A percentile compares a stretch with the other conserved stretches of the same genome.
These are phyloP conservation scores for Rhombomys opimus DNA, from an alignment of 2,113 vertebrate genomes.

Conservation along the genomic window DNA sequence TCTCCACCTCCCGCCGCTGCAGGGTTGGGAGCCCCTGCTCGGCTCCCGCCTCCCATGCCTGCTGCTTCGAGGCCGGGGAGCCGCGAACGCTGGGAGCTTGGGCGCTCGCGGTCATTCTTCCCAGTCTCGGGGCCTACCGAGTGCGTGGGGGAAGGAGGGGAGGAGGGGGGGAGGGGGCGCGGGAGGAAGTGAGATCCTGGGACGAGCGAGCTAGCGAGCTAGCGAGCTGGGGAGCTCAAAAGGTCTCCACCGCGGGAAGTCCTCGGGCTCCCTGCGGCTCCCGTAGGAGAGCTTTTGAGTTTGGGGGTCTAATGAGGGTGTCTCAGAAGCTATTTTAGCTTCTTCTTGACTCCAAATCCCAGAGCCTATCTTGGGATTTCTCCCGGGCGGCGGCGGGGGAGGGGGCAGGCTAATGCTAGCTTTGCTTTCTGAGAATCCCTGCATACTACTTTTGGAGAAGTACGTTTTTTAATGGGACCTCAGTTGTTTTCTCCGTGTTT, in stretches of 20 bases:
- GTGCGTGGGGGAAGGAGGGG: constrained; percentile 12
- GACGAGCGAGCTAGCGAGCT: neutral
- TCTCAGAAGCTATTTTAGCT: constrained; percentile 8
- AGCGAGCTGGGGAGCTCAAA: too few relatives aligned
- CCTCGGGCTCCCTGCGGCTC: neutral
- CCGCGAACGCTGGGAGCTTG: neutral
- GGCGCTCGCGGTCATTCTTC: constrained; percentile 35
- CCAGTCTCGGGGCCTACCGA: constrained; percentile 65
- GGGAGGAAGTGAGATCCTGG: constrained; percentile 66
- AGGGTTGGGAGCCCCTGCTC: neutral
- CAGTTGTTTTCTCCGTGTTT: neutral
- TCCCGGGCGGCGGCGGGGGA: neutral
- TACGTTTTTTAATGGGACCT: constrained; percentile 35
- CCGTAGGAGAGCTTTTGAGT: constrained; percentile 5
- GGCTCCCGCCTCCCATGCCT: neutral
- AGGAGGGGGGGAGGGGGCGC: neutral
- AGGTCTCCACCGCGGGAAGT: neutral
- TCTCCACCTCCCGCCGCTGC: neutral
- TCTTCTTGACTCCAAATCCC: neutral
- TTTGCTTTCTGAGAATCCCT: constrained; percentile 31
- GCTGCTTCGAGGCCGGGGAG: neutral
- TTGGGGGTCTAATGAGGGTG: neutral
- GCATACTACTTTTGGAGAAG: constrained; percentile 40
- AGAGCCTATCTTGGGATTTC: constrained; percentile 38
- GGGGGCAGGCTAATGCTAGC: neutral